These are phyloP conservation scores for Globodera rostochiensis DNA, from an alignment of 1,140 invertebrate genomes.

Conservation along the genomic window DNA sequence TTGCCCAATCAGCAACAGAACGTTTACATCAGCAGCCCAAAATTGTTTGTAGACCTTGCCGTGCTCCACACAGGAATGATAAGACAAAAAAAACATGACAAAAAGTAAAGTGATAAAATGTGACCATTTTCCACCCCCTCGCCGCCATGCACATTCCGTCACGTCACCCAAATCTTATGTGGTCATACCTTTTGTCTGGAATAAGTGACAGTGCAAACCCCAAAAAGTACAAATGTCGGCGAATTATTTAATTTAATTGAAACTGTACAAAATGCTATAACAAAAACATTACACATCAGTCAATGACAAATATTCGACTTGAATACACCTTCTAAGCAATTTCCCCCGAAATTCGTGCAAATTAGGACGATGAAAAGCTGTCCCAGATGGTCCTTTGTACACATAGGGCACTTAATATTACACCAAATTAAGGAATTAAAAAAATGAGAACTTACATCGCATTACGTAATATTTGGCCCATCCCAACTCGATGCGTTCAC, in stretches of 20 bases:
- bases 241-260: neutral
- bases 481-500: constrained; percentile 44
- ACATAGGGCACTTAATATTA: constrained; percentile 21
- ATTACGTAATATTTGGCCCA: constrained; percentile 61
- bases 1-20: too few relatives aligned
- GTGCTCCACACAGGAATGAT: neutral
- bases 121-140: neutral
- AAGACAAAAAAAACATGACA: neutral
- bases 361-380: neutral
- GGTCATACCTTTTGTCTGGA: neutral
- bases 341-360: neutral
- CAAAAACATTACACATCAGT: constrained; percentile 6
- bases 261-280: neutral
- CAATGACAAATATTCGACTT: constrained; percentile 19
- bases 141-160: neutral
- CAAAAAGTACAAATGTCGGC: too few relatives aligned
- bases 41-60: too few relatives aligned
- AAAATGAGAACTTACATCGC: constrained; percentile 3
- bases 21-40: too few relatives aligned
- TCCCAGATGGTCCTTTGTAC: constrained; percentile 2
- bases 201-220: neutral
- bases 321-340: constrained; percentile 8
- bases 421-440: neutral
- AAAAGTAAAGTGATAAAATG: neutral
- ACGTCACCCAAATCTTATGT: neutral